Conservation (phyloP, 2,888 invertebrate genomes). For the Fissipunctia ypsillon region DNA sequence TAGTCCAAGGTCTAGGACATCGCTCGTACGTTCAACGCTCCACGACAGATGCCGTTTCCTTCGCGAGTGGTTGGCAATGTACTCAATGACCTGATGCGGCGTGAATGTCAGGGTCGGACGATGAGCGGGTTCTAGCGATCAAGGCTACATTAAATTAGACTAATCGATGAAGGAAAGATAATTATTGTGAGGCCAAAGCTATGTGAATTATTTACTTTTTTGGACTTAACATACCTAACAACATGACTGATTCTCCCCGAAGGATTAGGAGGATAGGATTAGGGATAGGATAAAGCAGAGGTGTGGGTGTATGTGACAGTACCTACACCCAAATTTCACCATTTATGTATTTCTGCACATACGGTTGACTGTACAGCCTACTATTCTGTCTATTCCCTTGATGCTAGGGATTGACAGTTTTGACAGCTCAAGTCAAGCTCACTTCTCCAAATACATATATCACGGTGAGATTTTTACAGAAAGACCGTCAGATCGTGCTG, state of each 20-base stretch:
- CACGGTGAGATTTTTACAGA: too few species aligned
- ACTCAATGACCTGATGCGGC: conserved; percentile 24
- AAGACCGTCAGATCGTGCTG: too few species aligned
- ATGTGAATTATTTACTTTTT: background rate
- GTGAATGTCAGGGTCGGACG: conserved; percentile 17
- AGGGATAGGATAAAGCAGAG: too few species aligned
- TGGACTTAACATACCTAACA: background rate
- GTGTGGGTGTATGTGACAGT: too few species aligned
- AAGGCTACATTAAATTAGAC: background rate
- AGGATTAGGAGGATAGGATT: too few species aligned
- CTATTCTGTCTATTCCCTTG: too few species aligned
- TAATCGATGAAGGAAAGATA: background rate
- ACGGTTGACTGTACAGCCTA: too few species aligned
- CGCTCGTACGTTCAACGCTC: background rate
- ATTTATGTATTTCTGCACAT: too few species aligned
- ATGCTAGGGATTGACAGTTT: too few species aligned
- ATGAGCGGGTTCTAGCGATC: background rate
- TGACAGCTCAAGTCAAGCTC: too few species aligned
- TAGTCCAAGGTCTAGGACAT: background rate
- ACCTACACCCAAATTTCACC: too few species aligned
- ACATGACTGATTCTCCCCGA: background rate
- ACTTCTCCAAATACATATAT: too few species aligned
- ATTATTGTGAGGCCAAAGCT: background rate
- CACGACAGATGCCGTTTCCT: conserved; percentile 2
- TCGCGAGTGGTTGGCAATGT: conserved; percentile 27